Evolutionary conservation across 1,140 invertebrate genomes (phyloP).

Genomic region (Linepithema humile): DNA sequence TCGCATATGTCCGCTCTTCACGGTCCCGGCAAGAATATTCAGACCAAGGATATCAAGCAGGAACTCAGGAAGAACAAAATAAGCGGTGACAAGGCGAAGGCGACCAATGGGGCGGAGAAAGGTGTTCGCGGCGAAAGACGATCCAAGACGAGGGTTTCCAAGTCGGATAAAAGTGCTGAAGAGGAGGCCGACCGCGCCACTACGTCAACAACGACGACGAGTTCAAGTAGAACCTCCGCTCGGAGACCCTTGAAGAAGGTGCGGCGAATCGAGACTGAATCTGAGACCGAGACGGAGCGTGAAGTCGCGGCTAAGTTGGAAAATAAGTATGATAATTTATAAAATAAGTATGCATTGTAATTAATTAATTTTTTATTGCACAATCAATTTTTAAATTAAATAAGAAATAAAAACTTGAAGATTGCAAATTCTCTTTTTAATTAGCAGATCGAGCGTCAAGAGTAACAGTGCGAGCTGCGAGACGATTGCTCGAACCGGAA

Average conservation of each 20-base stretch:
- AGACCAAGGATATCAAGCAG: conserved; percentile 75
- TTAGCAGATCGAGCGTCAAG: neutral
- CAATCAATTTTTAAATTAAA: neutral
- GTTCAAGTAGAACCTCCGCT: conserved; percentile 1
- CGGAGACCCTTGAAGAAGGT: conserved; percentile 43
- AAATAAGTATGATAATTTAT: conserved; percentile 12
- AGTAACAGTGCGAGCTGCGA: neutral
- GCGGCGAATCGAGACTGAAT: conserved; percentile 24
- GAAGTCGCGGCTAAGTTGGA: neutral
- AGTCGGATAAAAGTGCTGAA: neutral
- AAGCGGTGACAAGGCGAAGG: conserved; percentile 65
- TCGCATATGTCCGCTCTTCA: conserved; percentile 62
- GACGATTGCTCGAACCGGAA: conserved; percentile 8
- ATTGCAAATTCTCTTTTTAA: neutral
- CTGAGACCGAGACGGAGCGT: conserved; percentile 17
- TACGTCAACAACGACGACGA: conserved; percentile 1
- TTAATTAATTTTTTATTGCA: neutral
- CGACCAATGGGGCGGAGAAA: neutral
- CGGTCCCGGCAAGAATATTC: conserved; percentile 12
- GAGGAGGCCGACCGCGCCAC: conserved; percentile 3
- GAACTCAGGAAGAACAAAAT: conserved; percentile 74
- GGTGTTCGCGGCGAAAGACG: conserved; percentile 40
- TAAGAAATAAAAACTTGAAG: neutral
- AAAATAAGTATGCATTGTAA: neutral
- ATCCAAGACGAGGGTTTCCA: neutral